A percentile compares a stretch with the other conserved stretches of the same genome.
Conservation (phyloP, 1,140 invertebrate species). For the Brachionus plicatilis region DNA sequence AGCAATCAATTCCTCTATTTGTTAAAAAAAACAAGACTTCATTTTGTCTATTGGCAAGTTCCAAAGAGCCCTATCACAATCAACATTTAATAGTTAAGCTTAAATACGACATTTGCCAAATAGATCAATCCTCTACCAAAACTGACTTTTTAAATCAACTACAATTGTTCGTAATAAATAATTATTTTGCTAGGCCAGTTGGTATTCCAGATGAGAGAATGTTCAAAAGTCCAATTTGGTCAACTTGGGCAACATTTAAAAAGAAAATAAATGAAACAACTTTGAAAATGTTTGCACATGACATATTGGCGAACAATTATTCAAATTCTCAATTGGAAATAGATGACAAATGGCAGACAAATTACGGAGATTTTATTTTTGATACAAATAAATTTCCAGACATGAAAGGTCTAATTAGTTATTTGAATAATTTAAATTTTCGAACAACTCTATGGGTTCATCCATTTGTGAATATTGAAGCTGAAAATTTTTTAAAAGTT, state of each 20-base stretch:
- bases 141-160: slow-evolving; percentile 28
- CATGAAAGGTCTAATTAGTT: slow-evolving; percentile 60
- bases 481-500: slow-evolving; percentile 12
- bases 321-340: slow-evolving; percentile 76
- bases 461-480: slow-evolving; percentile 65
- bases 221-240: slow-evolving; percentile 76
- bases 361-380: slow-evolving; percentile 67
- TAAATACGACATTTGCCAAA: slow-evolving; percentile 36
- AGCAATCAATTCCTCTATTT: slow-evolving; percentile 46
- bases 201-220: slow-evolving; percentile 66
- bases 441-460: slow-evolving; percentile 77
- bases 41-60: slow-evolving; percentile 7
- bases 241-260: slow-evolving; percentile 78
- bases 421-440: slow-evolving; percentile 64
- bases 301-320: slow-evolving; percentile 67
- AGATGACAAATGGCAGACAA: slow-evolving; percentile 62
- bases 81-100: not conserved
- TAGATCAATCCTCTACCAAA: not conserved
- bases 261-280: slow-evolving; percentile 63
- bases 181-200: slow-evolving; percentile 42
- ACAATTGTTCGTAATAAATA: slow-evolving; percentile 33
- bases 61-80: slow-evolving; percentile 42
- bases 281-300: slow-evolving; percentile 62
- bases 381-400: slow-evolving; percentile 69
- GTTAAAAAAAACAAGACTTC: slow-evolving; percentile 44